These are phyloP conservation scores for Platorchestia sp. DNA, from an alignment of 1,140 invertebrate species.

Conservation along the genomic window DNA sequence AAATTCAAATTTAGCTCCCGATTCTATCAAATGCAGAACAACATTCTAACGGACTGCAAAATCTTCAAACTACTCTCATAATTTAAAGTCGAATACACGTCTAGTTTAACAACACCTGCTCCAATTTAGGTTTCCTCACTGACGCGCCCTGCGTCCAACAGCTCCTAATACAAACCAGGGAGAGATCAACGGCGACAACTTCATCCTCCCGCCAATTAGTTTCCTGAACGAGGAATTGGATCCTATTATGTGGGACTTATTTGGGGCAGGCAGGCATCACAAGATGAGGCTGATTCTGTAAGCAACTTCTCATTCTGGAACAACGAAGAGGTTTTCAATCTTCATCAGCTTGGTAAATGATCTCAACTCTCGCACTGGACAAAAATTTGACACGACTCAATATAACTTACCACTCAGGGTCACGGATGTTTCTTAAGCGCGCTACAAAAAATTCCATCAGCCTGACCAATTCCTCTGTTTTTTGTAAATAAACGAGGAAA, in stretches of 20 bases:
- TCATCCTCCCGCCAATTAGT: neutral
- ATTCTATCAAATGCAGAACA: neutral
- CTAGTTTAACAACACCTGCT: too few relatives aligned
- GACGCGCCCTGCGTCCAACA: neutral
- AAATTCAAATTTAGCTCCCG: neutral
- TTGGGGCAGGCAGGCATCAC: neutral
- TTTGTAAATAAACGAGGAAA: neutral
- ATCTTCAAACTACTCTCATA: neutral
- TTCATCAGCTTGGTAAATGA: neutral
- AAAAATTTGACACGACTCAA: neutral
- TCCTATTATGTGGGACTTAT: neutral
- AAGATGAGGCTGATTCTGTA: neutral
- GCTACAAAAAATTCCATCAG: neutral
- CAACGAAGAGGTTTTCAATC: neutral
- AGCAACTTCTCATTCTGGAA: neutral
- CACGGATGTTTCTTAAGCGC: neutral
- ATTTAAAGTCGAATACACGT: too few relatives aligned
- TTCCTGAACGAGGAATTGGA: neutral
- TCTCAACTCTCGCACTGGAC: neutral
- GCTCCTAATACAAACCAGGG: neutral
- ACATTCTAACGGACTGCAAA: neutral
- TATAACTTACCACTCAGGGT: neutral
- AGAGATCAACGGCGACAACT: neutral
- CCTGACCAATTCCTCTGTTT: neutral
- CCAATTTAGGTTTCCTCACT: neutral